These are phyloP conservation scores for Macrosiphum euphorbiae DNA, from an alignment of 2,888 invertebrate species.

Conservation along the genomic window DNA sequence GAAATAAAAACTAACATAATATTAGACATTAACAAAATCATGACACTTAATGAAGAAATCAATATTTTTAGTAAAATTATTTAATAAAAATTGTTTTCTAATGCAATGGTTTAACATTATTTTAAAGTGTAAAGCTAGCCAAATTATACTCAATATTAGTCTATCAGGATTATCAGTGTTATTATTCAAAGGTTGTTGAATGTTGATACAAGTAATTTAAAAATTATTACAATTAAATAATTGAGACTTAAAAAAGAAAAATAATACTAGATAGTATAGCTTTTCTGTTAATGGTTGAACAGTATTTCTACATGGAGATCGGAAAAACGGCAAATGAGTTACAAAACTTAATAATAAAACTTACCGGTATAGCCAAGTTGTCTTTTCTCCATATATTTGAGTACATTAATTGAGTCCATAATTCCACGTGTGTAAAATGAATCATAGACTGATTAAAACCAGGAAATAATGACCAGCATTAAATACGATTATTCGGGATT, in stretches of 20 bases:
- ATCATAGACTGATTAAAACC: background rate
- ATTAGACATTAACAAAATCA: background rate
- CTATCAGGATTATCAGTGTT: background rate
- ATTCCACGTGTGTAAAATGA: background rate
- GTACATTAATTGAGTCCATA: background rate
- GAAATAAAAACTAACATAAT: background rate
- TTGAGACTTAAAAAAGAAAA: background rate
- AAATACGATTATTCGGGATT: background rate
- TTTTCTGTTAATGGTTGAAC: background rate
- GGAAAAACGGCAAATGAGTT: background rate
- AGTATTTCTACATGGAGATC: background rate
- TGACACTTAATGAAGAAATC: background rate
- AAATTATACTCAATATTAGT: too few species aligned
- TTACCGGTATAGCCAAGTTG: constrained; percentile 43
- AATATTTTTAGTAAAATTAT: background rate
- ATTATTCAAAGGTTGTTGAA: background rate
- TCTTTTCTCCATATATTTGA: constrained; percentile 8
- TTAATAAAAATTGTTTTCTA: background rate
- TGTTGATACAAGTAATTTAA: background rate
- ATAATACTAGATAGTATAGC: too few species aligned
- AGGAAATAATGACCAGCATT: background rate
- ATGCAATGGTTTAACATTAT: background rate
- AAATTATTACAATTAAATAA: background rate
- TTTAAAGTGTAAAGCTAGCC: background rate
- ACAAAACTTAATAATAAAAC: background rate